Evolutionary conservation across 1,140 invertebrate genomes (phyloP), one percentile per base, ranked within the genome.

Genomic region (Drosophila ambigua): DNA sequence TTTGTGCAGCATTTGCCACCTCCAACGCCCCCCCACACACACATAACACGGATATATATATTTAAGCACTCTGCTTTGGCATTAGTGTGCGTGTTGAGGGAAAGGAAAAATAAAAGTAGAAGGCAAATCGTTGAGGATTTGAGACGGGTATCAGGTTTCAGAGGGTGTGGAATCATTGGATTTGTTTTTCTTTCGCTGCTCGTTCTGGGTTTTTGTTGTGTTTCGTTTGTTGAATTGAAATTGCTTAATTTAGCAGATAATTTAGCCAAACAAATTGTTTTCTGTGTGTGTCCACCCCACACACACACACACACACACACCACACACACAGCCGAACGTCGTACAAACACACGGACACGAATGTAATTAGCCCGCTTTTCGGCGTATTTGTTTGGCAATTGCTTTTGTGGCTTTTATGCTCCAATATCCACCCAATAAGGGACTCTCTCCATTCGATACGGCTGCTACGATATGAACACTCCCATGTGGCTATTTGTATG

Each of bases 181-280:
- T 41, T 43, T 45, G 61, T 28, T 67, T 58, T 16, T 53, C 54
- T 55, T 43, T 39, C 35, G 35, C 3, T 1, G 11, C 35, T 11
- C 26, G 53, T 44, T 20, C 16, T 35, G 41, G 48, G 28, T 72
- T 35, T 24, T 43, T 55, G 48, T 51, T 53, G 13, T 41, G 46
- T 51, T 46, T 45, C 69, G 65, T 72, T 77, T 69, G 55, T 77
- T 51, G 73, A 76, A 76, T 76, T 76, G 72, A 76, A 76, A 76
- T 76, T 77, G 73, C 73, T 76, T 76, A 76, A 76, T 76, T 76
- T 76, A 77, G 31, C 73, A 76, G 73, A 76, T 76, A 76, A 76
- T 76, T 75, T 77, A 58, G 63, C 50, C 72, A 77, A 39, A 62
- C 72, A 68, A 76, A 76, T 76, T 77, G 73, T 76, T 76, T 76